A percentile compares a stretch with the other conserved stretches of the same genome.
Conservation (phyloP, 1,140 invertebrate genomes). For the Leptinotarsa lineolata region DNA sequence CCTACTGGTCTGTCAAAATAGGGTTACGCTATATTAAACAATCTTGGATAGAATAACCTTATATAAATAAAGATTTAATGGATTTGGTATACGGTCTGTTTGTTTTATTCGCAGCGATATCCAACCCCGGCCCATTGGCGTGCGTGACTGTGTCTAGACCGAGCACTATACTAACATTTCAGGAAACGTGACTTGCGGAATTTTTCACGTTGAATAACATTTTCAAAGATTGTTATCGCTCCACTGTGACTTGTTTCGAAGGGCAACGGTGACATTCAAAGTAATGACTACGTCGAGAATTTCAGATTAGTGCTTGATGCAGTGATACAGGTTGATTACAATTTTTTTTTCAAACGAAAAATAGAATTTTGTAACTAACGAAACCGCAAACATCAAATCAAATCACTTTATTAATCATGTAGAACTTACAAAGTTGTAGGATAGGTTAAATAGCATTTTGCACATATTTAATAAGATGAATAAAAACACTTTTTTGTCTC, state of each 20-base stretch:
- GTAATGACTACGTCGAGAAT: background rate
- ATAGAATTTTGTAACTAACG: too few relatives aligned
- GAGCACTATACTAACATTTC: background rate
- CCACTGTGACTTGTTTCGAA: background rate
- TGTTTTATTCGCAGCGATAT: slow-evolving; percentile 20
- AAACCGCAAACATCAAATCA: too few relatives aligned
- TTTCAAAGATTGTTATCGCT: background rate
- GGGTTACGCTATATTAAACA: slow-evolving; percentile 19
- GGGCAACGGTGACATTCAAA: slow-evolving; percentile 1
- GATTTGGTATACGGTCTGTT: slow-evolving; percentile 16
- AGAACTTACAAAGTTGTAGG: too few relatives aligned
- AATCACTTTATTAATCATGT: too few relatives aligned
- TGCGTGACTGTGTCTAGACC: slow-evolving; percentile 6
- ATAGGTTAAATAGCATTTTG: too few relatives aligned
- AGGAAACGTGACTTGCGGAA: slow-evolving; percentile 7
- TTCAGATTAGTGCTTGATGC: too few relatives aligned
- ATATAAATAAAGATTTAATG: slow-evolving; percentile 23
- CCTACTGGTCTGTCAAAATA: background rate
- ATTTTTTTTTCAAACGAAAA: too few relatives aligned
- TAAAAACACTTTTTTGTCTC: too few relatives aligned
- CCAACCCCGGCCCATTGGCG: slow-evolving; percentile 14
- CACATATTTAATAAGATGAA: too few relatives aligned
- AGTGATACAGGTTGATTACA: too few relatives aligned
- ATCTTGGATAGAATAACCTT: slow-evolving; percentile 26
- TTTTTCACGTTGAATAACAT: slow-evolving; percentile 4